These are phyloP conservation scores for Sandelia bainsii DNA, from an alignment of 2,797 vertebrate genomes.

Conservation along the genomic window DNA sequence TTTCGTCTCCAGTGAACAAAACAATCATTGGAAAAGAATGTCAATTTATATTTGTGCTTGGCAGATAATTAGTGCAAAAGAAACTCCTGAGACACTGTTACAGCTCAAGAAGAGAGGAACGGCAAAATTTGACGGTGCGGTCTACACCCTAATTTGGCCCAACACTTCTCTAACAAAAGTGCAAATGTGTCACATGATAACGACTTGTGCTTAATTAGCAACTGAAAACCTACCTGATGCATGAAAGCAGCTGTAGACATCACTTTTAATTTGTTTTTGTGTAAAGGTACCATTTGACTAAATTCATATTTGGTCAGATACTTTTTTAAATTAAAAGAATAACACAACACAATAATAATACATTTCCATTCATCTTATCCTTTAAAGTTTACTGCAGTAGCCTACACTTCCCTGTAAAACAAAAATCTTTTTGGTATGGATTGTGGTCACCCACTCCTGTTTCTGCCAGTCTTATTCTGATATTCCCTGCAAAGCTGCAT, in stretches of 20 bases:
- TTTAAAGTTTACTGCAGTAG: neutral
- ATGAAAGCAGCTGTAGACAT: neutral
- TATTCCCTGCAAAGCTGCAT: conserved; percentile 25
- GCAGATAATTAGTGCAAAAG: conserved; percentile 39
- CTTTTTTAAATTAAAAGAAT: neutral
- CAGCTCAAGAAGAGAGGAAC: conserved; percentile 15
- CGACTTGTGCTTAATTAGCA: conserved; percentile 34
- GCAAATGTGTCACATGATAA: conserved; percentile 23
- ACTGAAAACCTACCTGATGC: conserved; percentile 8
- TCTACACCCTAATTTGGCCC: conserved; percentile 10
- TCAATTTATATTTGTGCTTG: conserved; percentile 12
- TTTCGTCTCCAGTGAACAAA: conserved; percentile 7
- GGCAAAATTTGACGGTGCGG: conserved; percentile 7
- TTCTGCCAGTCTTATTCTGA: neutral
- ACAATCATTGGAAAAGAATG: conserved; percentile 17
- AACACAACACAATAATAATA: neutral
- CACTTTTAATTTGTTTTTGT: neutral
- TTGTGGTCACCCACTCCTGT: neutral
- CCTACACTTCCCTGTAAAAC: neutral
- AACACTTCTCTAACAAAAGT: neutral
- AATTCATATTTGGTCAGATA: neutral
- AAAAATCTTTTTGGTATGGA: neutral
- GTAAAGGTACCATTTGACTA: neutral
- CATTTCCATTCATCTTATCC: neutral
- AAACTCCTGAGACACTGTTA: conserved; percentile 27